A percentile compares a stretch with the other conserved stretches of the same genome.
phyloP scores from a whole-genome alignment of 2,888 invertebrate genomes.

The Hirtodrosophila trivittata region DNA sequence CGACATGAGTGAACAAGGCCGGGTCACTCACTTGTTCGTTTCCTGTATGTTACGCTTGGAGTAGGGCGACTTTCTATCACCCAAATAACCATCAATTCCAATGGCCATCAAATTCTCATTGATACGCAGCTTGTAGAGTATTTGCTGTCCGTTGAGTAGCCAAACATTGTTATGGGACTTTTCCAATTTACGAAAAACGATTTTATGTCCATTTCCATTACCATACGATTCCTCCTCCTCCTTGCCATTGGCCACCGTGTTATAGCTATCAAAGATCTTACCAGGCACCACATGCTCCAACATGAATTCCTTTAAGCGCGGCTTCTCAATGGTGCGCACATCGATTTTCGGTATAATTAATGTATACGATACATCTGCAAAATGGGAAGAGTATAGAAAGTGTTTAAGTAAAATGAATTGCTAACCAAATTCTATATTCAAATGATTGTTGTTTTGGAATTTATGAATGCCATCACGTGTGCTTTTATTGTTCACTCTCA shows the following conservation, averaged over 20 bases:
- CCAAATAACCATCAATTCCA: conserved; percentile 84
- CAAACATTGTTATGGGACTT: conserved; percentile 82
- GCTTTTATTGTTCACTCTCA: conserved; percentile 23
- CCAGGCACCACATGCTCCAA: conserved; percentile 87
- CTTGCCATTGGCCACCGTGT: conserved; percentile 73
- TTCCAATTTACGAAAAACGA: conserved; percentile 83
- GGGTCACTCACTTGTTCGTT: conserved; percentile 81
- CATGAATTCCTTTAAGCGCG: conserved; percentile 86
- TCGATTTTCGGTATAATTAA: conserved; percentile 86
- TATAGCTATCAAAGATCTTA: conserved; percentile 84
- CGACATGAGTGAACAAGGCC: background rate
- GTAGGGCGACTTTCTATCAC: conserved; percentile 83
- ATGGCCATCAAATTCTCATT: conserved; percentile 83
- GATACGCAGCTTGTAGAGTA: conserved; percentile 82
- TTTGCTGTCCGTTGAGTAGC: conserved; percentile 83
- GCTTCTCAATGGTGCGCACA: conserved; percentile 84
- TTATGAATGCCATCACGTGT: conserved; percentile 38
- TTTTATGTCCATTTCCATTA: conserved; percentile 84
- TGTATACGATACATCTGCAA: conserved; percentile 86
- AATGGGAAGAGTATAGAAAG: conserved; percentile 4
- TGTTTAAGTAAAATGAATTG: no score
- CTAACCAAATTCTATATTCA: no score
- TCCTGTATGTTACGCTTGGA: conserved; percentile 84
- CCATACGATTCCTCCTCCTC: conserved; percentile 84
- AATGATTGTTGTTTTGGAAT: no score